Base-by-base conservation (phyloP, 2,888 invertebrate species). In the Calameuta idolon region DNA sequence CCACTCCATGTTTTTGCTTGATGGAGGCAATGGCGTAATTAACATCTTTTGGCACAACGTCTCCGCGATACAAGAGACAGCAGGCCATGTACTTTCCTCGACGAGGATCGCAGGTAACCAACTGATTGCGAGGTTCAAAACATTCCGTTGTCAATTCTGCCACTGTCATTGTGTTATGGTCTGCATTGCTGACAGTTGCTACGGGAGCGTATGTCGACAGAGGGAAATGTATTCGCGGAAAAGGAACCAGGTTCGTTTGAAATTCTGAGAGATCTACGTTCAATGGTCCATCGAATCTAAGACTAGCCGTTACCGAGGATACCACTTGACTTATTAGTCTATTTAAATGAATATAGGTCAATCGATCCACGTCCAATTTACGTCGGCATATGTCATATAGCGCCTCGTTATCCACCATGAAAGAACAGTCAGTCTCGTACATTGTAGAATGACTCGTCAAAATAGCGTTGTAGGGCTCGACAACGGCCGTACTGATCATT, bases 311-410 rank as follows among this genome's bases (percentile, higher is more conserved):
- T 82, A 93, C 92, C 93, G 91, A 35, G 92, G 93, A 86, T 35
- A 93, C 93, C 35, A 91, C 90, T 82, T 90, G 90, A 77, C 93
- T 93, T 78, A 94, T 93, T 40, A 94, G 89, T 69, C 94, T 91
- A 84, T 94, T 94, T 79, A 94, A 88, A 87, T 94, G 94, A 15
- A 92, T 92, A 89, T 94, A 94, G 12, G 93, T 92, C 30, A 94
- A 94, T 68, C 94, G 89, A 77, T 92, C 92, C 77, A 94, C 92
- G 85, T 92, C 93, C 79, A 94, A 88, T 83, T 93, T 93, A 75
- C 92, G 89, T 31, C 93, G 89, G 86, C 94, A 94, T 81, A 94
- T 93, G 82, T 88, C 87, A 84, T 90, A 90, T 34, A 89, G 85
- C 3, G 90, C 89, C 78, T 90, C 89, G 82, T 91, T 91, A 81